Base-by-base conservation (phyloP, 2,113 vertebrate species). In the Taurulus bubalis region DNA sequence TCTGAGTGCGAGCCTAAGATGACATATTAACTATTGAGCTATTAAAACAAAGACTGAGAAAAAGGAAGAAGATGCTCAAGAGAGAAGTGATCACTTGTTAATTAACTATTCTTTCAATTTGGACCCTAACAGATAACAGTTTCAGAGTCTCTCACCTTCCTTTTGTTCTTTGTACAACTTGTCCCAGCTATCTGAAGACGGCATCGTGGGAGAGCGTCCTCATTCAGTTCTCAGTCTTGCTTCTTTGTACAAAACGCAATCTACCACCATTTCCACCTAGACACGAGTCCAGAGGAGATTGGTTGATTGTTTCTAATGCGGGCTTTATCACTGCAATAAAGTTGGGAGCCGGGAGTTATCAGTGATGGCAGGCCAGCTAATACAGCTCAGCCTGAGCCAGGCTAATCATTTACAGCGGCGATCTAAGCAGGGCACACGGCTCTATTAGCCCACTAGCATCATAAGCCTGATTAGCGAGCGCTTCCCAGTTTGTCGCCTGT, bases 151-250 rank as follows among this genome's bases (percentile, higher is more conserved):
- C 80, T 70, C 71, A 63, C 71, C 79, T 84, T 77, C 62, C 16
- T 59, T 34, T 75, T 42, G 30, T 60, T 77, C 60, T 24, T 78
- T 9, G 7, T 26, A 47, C n/a, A 71, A 71, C 60, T 58, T 6
- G 34, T 30, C 30, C 26, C 9, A 38, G 47, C 79, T 92, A 91
- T 92, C 92, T 3, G 66, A 56, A 3, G 22, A 26, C 28, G 69
- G 63, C 85, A 94, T 93, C 91, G 89, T 94, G 93, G 83, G 92
- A 94, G 85, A 90, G 73, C 68, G 4, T 81, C 70, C 53, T 75
- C 38, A 22, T 47, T 68, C 70, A 2, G 66, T 91, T 94, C 92
- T 92, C 91, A 90, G 51, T 76, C 69, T 38, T 6, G 22, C n/a
- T 28, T 71, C 76, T 45, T 73, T 10, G 36, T 55, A 40, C 45